Base-by-base conservation (phyloP, 1,140 invertebrate genomes). In the Tetramorium parvispinum region DNA sequence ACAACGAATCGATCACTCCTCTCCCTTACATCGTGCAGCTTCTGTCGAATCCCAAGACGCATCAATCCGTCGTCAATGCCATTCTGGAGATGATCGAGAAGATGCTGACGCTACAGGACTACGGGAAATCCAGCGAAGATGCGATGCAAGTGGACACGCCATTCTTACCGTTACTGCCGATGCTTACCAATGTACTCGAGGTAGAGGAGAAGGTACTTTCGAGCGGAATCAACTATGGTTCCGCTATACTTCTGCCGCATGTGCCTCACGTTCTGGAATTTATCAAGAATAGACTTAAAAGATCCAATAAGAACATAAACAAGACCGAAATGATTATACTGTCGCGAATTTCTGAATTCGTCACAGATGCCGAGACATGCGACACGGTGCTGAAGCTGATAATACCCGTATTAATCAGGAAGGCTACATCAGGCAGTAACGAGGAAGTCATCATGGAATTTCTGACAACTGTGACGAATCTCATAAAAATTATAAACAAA, bases 21-120 rank as follows among this genome's bases (percentile, higher is more conserved):
- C 91, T 98, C 40, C 95, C 96, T 13, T 96, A 96, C 40, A 93
- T 99, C 13, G 96, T 98, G 61, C 94, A 96, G 78, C 94, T 99
- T 65, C 94, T 99, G 6, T 88, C 96, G 6, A 96, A 96, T 65
- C 95, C 96, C 2, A 98, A 98, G 94, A 96, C 96, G 7, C 96
- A 96, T 90, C 87, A 94, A 0, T 95, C 95, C 21, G 98, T 99
- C 0, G 94, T 96, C 10, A 97, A 96, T 87, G 93, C 96, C 40
- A 97, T 99, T 75, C 94, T 98, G 76, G 97, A 97, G 88, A 97
- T 99, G 92, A 94, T 99, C 5, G 97, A 98, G 90, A 97, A 97
- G 87, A 92, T 99, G 46, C 92, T 99, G 71, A 97, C 96, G 1
- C 93, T 97, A 37, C 95, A 96, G 88, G 95, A 96, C 81, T 96